These are phyloP conservation scores for Drosophila truncata DNA, from an alignment of 1,140 invertebrate genomes.

Conservation along the genomic window DNA sequence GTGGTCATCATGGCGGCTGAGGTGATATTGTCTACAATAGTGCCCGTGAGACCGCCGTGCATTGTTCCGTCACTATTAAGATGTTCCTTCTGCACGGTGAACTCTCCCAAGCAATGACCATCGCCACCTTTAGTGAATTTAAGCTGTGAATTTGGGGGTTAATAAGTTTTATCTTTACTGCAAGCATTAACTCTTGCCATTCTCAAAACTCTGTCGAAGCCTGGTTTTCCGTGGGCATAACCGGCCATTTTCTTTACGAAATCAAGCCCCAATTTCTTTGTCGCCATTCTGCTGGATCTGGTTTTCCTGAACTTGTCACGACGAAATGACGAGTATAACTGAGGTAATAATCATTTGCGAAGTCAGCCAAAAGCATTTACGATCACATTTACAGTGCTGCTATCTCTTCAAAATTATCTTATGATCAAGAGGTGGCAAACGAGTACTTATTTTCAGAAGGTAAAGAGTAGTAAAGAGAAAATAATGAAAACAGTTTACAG, in stretches of 20 bases:
- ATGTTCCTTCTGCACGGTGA: conserved; percentile 91
- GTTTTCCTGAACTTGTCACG: conserved; percentile 19
- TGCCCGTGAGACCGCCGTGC: conserved; percentile 94
- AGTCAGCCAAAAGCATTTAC: conserved; percentile 14
- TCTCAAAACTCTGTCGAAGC: conserved; percentile 86
- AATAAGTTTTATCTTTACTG: neutral
- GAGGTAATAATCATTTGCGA: neutral
- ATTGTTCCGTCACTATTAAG: conserved; percentile 91
- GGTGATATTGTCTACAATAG: conserved; percentile 93
- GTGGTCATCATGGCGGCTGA: conserved; percentile 91
- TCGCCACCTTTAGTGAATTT: conserved; percentile 63
- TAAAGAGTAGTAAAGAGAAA: too few species aligned
- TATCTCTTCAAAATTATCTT: neutral
- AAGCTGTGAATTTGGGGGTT: conserved; percentile 30
- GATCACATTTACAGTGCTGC: neutral
- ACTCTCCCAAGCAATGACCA: conserved; percentile 86
- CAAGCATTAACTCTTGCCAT: conserved; percentile 80
- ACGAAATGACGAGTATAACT: conserved; percentile 22
- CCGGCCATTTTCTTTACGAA: conserved; percentile 80
- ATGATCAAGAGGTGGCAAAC: neutral
- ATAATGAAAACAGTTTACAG: too few species aligned
- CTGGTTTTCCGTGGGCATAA: conserved; percentile 60
- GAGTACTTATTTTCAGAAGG: neutral
- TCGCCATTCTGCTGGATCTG: conserved; percentile 53
- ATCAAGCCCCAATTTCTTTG: conserved; percentile 82